These are phyloP conservation scores for Eublepharis macularius DNA, from an alignment of 2,113 vertebrate genomes.

Conservation along the genomic window DNA sequence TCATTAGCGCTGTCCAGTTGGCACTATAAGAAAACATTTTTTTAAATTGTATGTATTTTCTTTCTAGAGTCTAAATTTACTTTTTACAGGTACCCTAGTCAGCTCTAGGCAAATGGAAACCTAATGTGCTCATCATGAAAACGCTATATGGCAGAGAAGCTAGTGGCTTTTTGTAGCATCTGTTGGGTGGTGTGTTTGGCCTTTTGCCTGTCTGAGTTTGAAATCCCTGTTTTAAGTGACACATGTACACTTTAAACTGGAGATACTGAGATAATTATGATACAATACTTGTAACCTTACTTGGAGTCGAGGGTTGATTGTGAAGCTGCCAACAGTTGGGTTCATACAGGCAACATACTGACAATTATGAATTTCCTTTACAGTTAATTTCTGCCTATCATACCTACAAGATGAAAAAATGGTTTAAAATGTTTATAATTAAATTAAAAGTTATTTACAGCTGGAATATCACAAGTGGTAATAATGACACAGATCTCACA, in stretches of 20 bases:
- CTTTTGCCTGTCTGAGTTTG: not conserved
- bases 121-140: not conserved
- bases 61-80: not conserved
- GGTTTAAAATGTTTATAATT: not conserved
- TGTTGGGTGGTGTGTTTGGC: not conserved
- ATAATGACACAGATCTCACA: not conserved
- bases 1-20: not conserved
- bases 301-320: conserved; percentile 82
- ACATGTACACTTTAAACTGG: conserved; percentile 10
- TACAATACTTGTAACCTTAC: conserved; percentile 49
- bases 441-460: not conserved
- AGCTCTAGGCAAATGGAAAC: not conserved
- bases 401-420: conserved; percentile 68
- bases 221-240: conserved; percentile 4
- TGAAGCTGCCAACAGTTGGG: conserved; percentile 81
- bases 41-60: not conserved
- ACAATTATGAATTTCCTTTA: conserved; percentile 82
- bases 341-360: conserved; percentile 85
- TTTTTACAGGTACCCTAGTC: not conserved
- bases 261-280: not conserved
- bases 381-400: conserved; percentile 78
- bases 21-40: not conserved
- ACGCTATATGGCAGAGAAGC: not conserved
- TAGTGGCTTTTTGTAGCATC: not conserved
- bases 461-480: not conserved